Evolutionary conservation across 2,797 vertebrate species (phyloP).

Genomic region (Chaetophractus vellerosus): DNA sequence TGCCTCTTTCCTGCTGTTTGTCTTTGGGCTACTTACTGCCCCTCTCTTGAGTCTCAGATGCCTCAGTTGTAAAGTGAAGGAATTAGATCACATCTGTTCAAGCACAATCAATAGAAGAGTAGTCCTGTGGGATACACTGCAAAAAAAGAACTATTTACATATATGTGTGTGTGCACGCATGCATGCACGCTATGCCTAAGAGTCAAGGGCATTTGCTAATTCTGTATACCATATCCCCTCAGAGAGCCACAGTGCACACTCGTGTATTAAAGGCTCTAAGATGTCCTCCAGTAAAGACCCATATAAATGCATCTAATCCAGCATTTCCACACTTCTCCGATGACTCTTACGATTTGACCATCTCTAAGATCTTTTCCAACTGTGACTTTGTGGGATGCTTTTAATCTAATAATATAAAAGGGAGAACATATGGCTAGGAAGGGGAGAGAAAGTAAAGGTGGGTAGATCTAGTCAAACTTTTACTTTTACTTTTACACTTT

Average conservation of each 20-base stretch:
- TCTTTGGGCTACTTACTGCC: conserved; percentile 24
- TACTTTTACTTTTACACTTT: not conserved
- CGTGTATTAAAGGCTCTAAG: not conserved
- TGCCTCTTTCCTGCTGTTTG: conserved; percentile 39
- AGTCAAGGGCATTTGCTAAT: not conserved
- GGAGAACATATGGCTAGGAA: not conserved
- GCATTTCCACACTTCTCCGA: not conserved
- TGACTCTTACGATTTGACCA: not conserved
- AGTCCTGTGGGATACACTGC: not conserved
- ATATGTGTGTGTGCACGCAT: not conserved
- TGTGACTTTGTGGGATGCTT: not conserved
- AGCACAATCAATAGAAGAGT: not conserved
- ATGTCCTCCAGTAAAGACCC: not conserved
- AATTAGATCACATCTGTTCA: not conserved
- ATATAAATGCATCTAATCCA: not conserved
- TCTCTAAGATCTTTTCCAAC: not conserved
- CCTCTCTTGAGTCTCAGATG: conserved; percentile 23
- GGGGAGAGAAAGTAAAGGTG: not conserved
- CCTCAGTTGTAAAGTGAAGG: not conserved
- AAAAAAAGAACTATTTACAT: not conserved
- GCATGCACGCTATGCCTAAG: not conserved
- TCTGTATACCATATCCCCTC: accelerated
- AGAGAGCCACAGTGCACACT: accelerated
- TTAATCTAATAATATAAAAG: not conserved
- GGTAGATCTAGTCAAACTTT: too few relatives aligned